Evolutionary conservation across 2,888 invertebrate genomes (phyloP).

Genomic region (Neuroscelio doddi): DNA sequence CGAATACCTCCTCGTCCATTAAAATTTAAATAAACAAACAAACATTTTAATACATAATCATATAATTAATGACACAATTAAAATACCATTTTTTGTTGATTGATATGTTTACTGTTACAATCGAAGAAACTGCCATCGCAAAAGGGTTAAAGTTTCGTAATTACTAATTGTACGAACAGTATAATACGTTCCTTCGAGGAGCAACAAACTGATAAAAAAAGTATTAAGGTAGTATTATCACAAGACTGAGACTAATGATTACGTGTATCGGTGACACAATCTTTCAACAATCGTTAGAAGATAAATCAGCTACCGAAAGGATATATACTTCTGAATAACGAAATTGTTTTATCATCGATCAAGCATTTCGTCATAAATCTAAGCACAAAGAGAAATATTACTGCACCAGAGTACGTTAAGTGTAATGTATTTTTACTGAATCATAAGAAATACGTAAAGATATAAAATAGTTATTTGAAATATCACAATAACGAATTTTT

Average conservation of each 20-base stretch:
- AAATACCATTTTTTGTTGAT: not conserved
- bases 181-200: not conserved
- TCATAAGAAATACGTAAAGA: too few relatives aligned
- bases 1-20: not conserved
- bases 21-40: not conserved
- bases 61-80: not conserved
- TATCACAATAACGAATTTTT: not conserved
- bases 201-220: slow-evolving; percentile 51
- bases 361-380: too few relatives aligned
- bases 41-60: too few relatives aligned
- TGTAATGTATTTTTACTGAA: too few relatives aligned
- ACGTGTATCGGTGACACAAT: slow-evolving; percentile 35
- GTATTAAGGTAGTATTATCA: slow-evolving; percentile 67
- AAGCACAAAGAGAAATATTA: too few relatives aligned
- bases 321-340: too few relatives aligned
- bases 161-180: not conserved
- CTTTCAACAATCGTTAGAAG: slow-evolving; percentile 20
- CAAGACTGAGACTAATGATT: slow-evolving; percentile 63
- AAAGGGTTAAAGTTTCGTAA: not conserved
- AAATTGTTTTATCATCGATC: too few relatives aligned
- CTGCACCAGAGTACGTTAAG: too few relatives aligned
- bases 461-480: too few relatives aligned
- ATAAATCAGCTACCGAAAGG: slow-evolving; percentile 17
- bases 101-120: not conserved
- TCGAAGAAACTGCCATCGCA: not conserved